Evolutionary conservation across 2,113 vertebrate genomes (phyloP), one percentile per base, ranked within the genome.

Genomic region (Okapia johnstoni): DNA sequence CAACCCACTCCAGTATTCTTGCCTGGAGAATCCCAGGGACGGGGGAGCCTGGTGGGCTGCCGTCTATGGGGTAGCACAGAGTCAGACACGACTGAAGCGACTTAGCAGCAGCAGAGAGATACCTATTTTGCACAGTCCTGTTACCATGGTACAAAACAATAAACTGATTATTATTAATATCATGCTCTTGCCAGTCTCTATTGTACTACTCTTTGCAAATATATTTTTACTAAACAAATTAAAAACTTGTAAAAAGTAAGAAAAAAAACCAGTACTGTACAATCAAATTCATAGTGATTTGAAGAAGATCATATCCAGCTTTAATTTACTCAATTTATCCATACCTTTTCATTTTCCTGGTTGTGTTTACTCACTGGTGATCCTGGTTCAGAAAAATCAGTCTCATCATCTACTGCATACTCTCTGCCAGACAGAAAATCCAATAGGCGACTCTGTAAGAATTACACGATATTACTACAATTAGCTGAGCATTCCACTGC

Each of bases 351-450:
- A 55, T 88, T 88, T 50, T 98, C 92, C 79, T 97, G 97, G 28
- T 13, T 96, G 11, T 87, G 70, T 81, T 40, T 97, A 28, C 76
- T 98, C n/a, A 73, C 98, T 19, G 98, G 99, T 33, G 99, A 99
- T 70, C 97, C 96, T 0, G 98, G 98, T 89, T 25, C 77, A 93
- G 48, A 96, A 97, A 91, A 11, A 90, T 91, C 26, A 63, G 73
- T 90, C 70, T 95, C 95, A 36, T 97, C 92, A 81, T 97, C 98
- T 19, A 92, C 84, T 92, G 46, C 55, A 48, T 98, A 98, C 2
- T 12, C 43, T 93, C 97, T 93, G 2, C 99, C 99, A 66, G 93
- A 98, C 85, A 99, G 98, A 98, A 99, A 99, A 87, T 99, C 98
- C 89, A 99, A 98, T 28, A 99, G 97, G 40, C 99, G 98, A 96